Percentiles rank a stretch among this genome's conserved stretches.
phyloP scores from a whole-genome alignment of 2,797 vertebrate species.

The Sebastes dallii region DNA sequence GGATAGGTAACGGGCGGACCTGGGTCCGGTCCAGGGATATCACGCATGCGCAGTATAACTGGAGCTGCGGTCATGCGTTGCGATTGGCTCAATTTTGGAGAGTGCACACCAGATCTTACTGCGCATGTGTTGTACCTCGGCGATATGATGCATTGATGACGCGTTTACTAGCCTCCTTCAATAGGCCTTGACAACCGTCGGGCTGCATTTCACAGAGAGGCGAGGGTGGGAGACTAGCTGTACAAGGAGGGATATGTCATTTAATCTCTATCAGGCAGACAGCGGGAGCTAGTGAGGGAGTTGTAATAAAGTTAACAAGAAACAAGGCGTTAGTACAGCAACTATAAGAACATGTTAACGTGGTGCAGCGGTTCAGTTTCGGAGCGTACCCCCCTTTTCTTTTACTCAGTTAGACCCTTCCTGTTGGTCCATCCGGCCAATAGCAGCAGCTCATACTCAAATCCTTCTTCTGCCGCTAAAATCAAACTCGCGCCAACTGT shows the following conservation, averaged over 20 bases:
- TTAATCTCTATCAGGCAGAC: neutral
- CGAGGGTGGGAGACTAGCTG: neutral
- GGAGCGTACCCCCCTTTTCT: neutral
- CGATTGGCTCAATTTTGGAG: no score
- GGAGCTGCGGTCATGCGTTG: no score
- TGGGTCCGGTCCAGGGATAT: no score
- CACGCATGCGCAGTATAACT: no score
- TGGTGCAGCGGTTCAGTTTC: neutral
- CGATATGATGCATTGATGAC: no score
- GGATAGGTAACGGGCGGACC: no score
- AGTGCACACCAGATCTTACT: no score
- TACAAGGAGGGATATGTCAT: neutral
- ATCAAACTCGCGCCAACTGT: conserved; percentile 25
- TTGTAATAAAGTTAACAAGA: neutral
- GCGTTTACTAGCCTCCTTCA: no score
- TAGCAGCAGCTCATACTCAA: conserved; percentile 25
- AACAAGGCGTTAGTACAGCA: neutral
- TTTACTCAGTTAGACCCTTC: neutral
- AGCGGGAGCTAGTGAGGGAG: no score
- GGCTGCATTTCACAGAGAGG: neutral
- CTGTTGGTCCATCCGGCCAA: conserved; percentile 52
- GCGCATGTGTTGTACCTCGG: no score
- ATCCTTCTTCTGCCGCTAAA: conserved; percentile 79
- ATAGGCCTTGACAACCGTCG: neutral
- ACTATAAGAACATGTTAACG: neutral